Evolutionary conservation across 2,797 vertebrate species (phyloP), one percentile per base, ranked within the genome.

Genomic region (Selene dorsalis): DNA sequence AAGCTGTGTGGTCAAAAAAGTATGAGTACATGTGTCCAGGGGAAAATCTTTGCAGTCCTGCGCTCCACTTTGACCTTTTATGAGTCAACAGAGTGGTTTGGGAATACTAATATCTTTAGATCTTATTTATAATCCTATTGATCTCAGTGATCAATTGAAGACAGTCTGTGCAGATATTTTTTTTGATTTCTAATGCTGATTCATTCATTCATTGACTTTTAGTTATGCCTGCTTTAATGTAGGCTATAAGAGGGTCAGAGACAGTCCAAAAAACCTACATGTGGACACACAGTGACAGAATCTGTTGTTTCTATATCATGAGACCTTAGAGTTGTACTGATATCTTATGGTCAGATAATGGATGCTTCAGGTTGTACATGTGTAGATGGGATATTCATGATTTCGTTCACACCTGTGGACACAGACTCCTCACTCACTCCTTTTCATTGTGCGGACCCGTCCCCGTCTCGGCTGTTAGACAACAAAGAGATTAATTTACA

Each of bases 401-500:
- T 71, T 65, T 63, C 22, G 41, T 35, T 66, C 4, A 59, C 55
- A 28, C 68, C 71, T 81, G 22, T 41, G 17, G 52, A 59, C 38
- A 10, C 11, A 17, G 26, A 39, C 62, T 70, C 70, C 57, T 74
- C 59, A 12, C 52, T 35, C n/a, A 0, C 39, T 69, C 47, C 22
- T 73, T 74, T 79, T 74, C 81, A 80, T 85, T 83, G 85, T 84
- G 38, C 57, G 1, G 24, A 72, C 80, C 73, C 56, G 17, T 82
- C 82, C 47, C 77, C 64, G 66, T 64, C 17, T 2, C 11, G 72
- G 69, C 82, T 83, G 83, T 89, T 80, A 82, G 87, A 88, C 90
- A 90, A 93, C 90, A 93, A 91, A 89, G 91, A 90, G 83, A 88
- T 85, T 75, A 75, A 91, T 90, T 89, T 88, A 85, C 90, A 83